A percentile compares a stretch with the other conserved stretches of the same genome.
Conservation (phyloP, 1,140 invertebrate genomes). For the Bombus cullumanus region DNA sequence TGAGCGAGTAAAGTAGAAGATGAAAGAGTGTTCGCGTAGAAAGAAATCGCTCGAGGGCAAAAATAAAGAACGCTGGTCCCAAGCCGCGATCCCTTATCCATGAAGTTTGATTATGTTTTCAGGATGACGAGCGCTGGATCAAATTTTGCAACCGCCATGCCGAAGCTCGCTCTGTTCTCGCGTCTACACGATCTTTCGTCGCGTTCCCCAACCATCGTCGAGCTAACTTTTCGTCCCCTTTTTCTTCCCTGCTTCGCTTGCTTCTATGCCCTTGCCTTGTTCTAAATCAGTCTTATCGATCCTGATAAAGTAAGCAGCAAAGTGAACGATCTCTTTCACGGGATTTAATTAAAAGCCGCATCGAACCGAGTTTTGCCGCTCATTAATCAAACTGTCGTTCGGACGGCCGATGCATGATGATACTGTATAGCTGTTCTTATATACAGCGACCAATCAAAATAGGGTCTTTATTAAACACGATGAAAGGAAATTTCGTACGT, state of each 20-base stretch:
- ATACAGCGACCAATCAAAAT: conserved; percentile 1
- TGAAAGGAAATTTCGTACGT: neutral
- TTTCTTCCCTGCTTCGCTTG: neutral
- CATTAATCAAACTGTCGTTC: conserved; percentile 35
- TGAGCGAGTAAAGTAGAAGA: conserved; percentile 60
- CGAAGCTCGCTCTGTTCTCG: conserved; percentile 11
- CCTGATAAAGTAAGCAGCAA: conserved; percentile 19
- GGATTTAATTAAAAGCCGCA: conserved; percentile 35
- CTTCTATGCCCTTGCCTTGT: neutral
- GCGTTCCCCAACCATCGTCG: conserved; percentile 13
- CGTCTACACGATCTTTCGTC: conserved; percentile 12
- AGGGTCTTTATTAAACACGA: conserved; percentile 1
- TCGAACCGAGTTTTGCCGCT: neutral
- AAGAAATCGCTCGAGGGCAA: conserved; percentile 56
- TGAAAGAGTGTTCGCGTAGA: conserved; percentile 64
- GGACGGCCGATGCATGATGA: neutral
- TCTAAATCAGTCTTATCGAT: conserved; percentile 31
- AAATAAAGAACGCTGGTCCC: conserved; percentile 52
- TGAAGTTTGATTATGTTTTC: conserved; percentile 72
- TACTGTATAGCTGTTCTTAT: neutral
- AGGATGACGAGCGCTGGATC: conserved; percentile 61
- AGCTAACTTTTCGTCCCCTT: neutral
- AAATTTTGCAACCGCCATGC: conserved; percentile 62
- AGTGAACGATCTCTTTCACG: conserved; percentile 23
- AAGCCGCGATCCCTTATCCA: conserved; percentile 54